These are phyloP conservation scores for Tinamus major DNA, from an alignment of 2,797 vertebrate genomes.

Conservation along the genomic window DNA sequence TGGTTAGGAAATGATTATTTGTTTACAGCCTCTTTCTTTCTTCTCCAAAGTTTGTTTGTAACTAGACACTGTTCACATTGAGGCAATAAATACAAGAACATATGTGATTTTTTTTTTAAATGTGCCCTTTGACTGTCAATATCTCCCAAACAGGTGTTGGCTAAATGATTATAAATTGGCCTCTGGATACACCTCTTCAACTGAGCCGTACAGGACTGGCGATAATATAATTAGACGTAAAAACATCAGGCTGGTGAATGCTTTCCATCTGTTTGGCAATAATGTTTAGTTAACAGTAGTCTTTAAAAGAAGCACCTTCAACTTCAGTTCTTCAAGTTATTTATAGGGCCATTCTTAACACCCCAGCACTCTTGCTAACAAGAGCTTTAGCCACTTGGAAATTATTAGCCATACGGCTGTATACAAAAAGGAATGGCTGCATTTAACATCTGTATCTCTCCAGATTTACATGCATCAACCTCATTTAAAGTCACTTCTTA, in stretches of 20 bases:
- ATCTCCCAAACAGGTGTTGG: conserved; percentile 97
- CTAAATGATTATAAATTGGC: conserved; percentile 99
- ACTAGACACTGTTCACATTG: conserved; percentile 79
- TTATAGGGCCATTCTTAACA: conserved; percentile 84
- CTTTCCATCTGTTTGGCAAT: conserved; percentile 96
- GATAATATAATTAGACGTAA: conserved; percentile 97
- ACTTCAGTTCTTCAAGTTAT: conserved; percentile 85
- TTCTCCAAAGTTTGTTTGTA: conserved; percentile 77
- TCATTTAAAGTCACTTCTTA: conserved; percentile 84
- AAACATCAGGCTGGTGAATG: conserved; percentile 93
- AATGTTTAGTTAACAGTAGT: conserved; percentile 88
- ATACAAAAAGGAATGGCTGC: conserved; percentile 77
- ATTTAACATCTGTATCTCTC: conserved; percentile 85
- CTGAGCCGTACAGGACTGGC: conserved; percentile 89
- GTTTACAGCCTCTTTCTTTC: conserved; percentile 58
- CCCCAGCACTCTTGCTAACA: conserved; percentile 81
- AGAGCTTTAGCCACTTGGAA: conserved; percentile 85
- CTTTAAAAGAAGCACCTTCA: conserved; percentile 89
- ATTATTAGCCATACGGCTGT: conserved; percentile 81
- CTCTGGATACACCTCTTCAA: conserved; percentile 96
- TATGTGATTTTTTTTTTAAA: conserved; percentile 85
- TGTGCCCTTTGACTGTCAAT: conserved; percentile 92
- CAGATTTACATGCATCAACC: conserved; percentile 81
- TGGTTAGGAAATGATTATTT: conserved; percentile 7
- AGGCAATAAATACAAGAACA: conserved; percentile 84